phyloP scores from a whole-genome alignment of 2,113 vertebrate genomes.

The Campylorhamphus procurvoides region DNA sequence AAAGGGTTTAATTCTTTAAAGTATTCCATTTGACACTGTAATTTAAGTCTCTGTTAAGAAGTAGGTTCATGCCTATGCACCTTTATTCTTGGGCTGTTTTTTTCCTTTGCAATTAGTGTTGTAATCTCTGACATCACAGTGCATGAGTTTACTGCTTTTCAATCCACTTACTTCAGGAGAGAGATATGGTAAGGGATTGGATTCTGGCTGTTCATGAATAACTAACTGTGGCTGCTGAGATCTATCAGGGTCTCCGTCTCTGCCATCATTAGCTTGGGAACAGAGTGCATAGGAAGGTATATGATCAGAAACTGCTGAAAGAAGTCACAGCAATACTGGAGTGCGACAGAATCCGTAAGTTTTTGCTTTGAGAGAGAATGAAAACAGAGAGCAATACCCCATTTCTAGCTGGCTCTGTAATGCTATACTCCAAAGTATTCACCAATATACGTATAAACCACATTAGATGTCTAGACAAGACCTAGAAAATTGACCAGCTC shows the following conservation, averaged over 20 bases:
- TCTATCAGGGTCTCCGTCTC: neutral
- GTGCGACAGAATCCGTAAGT: neutral
- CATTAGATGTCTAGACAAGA: neutral
- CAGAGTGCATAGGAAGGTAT: neutral
- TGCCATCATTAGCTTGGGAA: neutral
- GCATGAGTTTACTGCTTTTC: neutral
- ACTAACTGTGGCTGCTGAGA: neutral
- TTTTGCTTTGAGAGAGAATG: neutral
- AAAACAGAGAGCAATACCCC: neutral
- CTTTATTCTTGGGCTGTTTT: neutral
- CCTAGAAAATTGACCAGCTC: neutral
- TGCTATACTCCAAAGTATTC: neutral
- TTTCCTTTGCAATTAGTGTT: neutral
- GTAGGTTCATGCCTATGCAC: neutral
- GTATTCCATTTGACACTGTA: neutral
- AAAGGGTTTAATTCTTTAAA: neutral
- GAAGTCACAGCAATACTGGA: neutral
- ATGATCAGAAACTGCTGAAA: neutral
- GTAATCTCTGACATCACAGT: neutral
- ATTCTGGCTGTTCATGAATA: neutral
- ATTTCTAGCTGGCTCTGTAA: neutral
- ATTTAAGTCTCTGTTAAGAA: neutral
- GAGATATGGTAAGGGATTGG: neutral
- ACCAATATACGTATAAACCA: neutral
- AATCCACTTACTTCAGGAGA: neutral